Base-by-base conservation (phyloP, 1,140 invertebrate genomes). In the Hypsibius dujardini region DNA sequence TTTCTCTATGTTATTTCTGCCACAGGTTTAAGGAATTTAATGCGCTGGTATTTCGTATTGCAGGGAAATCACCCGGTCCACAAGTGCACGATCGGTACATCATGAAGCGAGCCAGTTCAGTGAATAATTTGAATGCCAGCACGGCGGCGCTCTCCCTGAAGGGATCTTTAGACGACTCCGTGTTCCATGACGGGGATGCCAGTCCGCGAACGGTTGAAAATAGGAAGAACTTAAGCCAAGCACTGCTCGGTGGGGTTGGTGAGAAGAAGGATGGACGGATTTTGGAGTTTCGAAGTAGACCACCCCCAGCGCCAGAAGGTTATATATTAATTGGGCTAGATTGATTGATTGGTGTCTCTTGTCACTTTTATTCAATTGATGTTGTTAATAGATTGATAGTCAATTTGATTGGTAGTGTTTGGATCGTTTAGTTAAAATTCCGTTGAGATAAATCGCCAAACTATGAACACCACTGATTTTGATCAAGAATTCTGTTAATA, bases 171-270 rank as follows among this genome's bases (percentile, higher is more conserved):
- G 62, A 67, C 12, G 62, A 67, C 3, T 15, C 62, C 3, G 62
- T 42, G 62, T 67, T 67, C 42, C 62, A 67, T 7, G 62, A 67
- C 62, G 62, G 62, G 62, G 62, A 67, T 12, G 12, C 62, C 62
- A 67, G 62, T 67, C 62, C 62, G 62, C 62, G 62, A 12, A 67
- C 42, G 62, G 62, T 67, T 12, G 62, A 67, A 42, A 15, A 12
- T 3, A 12, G 62, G 42, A 12, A 45, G 12, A 67, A 45, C 45
- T 42, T 67, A 3, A 67, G 62, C 62, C 12, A 67, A 12, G 62
- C 62, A 7, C 42, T 67, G 62, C 12, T 67, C 12, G 62, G 62
- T 45, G 28, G 28, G 28, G 28, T 28, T 0, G 62, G 45, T 45
- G 3, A 67, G 62, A 67, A 67, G 42, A 42, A 67, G 12, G 42